Evolutionary conservation across 2,888 invertebrate species (phyloP).

Genomic region (Melanophora roralis): DNA sequence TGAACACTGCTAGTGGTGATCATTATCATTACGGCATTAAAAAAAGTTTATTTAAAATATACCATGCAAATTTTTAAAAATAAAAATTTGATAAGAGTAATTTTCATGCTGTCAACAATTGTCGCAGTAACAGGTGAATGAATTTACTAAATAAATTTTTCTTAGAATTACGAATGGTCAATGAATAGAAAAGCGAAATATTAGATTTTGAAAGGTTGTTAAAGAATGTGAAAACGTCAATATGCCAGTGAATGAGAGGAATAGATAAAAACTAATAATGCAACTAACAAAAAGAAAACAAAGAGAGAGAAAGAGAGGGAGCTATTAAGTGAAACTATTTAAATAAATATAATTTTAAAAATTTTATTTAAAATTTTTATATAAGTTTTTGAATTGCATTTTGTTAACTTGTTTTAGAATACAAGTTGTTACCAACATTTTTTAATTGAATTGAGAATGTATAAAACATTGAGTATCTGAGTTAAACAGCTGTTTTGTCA

Average conservation of each 20-base stretch:
- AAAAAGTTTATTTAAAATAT: conserved; percentile 2
- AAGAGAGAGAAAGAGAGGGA: neutral
- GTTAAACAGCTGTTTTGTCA: no score
- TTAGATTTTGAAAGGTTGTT: neutral
- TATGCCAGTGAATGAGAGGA: neutral
- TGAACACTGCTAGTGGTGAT: conserved; percentile 56
- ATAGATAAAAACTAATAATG: no score
- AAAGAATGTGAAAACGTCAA: neutral
- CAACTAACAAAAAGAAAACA: no score
- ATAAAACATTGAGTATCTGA: no score
- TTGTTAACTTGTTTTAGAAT: no score
- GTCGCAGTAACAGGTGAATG: conserved; percentile 73
- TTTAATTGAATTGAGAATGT: no score
- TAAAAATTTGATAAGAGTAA: conserved; percentile 70
- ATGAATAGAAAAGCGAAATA: neutral
- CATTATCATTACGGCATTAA: conserved; percentile 22
- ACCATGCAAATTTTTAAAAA: conserved; percentile 69
- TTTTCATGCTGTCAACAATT: conserved; percentile 77
- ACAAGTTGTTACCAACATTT: no score
- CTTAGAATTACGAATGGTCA: neutral
- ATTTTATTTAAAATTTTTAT: no score
- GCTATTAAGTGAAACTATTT: no score
- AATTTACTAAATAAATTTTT: neutral
- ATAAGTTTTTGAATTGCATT: no score
- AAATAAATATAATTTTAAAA: no score